Percentiles rank a stretch among this genome's conserved stretches.
These are phyloP conservation scores for Beris morrisii DNA, from an alignment of 2,888 invertebrate species.

Conservation along the genomic window DNA sequence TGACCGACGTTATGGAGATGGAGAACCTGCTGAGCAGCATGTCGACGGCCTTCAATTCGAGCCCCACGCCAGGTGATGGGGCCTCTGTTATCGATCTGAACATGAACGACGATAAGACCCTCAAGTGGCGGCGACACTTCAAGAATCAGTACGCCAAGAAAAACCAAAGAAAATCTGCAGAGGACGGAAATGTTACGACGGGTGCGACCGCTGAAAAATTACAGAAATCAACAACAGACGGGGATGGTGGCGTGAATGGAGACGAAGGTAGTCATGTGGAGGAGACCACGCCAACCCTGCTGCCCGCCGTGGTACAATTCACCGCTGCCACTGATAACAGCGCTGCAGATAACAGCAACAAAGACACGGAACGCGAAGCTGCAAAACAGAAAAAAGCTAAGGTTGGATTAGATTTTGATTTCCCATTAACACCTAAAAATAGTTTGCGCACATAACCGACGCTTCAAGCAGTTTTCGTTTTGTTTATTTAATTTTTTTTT, in stretches of 20 bases:
- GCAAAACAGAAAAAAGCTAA: neutral
- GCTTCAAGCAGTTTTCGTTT: neutral
- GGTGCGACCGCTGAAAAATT: neutral
- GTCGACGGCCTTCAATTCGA: constrained; percentile 51
- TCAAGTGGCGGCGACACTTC: constrained; percentile 55
- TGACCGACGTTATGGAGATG: constrained; percentile 3
- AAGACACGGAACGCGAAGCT: too few relatives aligned
- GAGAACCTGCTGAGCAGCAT: constrained; percentile 52
- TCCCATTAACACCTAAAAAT: neutral
- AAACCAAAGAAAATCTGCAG: constrained; percentile 40
- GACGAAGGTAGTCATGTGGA: neutral
- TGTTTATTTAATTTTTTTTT: constrained; percentile 17
- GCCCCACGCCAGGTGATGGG: constrained; percentile 44
- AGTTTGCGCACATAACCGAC: neutral
- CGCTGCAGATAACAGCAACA: too few relatives aligned
- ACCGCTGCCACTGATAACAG: too few relatives aligned
- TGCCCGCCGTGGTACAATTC: too few relatives aligned
- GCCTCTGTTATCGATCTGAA: constrained; percentile 48
- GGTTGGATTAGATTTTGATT: neutral
- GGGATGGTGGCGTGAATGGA: neutral
- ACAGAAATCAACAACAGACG: neutral
- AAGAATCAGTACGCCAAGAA: constrained; percentile 55
- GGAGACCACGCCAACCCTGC: neutral
- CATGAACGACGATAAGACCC: constrained; percentile 53
- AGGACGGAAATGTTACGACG: neutral